A percentile compares a stretch with the other conserved stretches of the same genome.
phyloP scores from a whole-genome alignment of 1,140 invertebrate genomes.

The Cheumatopsyche charites region DNA sequence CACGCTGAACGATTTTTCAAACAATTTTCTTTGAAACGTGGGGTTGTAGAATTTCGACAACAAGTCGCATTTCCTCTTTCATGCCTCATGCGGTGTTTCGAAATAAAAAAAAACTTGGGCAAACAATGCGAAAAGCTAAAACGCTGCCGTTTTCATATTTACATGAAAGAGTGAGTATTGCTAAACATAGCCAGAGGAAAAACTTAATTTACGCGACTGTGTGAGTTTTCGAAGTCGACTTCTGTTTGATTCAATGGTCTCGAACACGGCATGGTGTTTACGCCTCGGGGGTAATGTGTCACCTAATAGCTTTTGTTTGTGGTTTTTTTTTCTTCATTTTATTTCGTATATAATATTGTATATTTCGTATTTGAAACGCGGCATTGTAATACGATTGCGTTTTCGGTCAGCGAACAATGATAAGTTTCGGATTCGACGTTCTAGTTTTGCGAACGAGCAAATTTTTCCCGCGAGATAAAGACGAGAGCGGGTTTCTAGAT shows the following conservation, averaged over 20 bases:
- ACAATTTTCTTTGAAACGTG: neutral
- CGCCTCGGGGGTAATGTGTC: neutral
- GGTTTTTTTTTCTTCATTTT: no score
- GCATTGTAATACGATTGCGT: no score
- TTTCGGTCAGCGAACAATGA: no score
- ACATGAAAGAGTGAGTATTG: constrained; percentile 46
- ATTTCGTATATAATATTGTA: no score
- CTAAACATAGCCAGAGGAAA: constrained; percentile 43
- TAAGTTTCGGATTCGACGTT: no score
- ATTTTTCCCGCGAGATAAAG: no score
- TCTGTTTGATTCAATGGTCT: constrained; percentile 38
- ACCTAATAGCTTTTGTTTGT: no score
- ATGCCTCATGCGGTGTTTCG: constrained; percentile 4
- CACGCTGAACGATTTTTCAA: neutral
- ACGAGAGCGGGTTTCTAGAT: no score
- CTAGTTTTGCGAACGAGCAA: no score
- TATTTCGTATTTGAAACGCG: no score
- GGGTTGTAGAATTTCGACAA: constrained; percentile 7
- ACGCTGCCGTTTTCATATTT: constrained; percentile 33
- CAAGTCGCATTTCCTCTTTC: constrained; percentile 13
- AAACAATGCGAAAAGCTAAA: constrained; percentile 28
- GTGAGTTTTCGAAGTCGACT: constrained; percentile 20
- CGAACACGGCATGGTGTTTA: constrained; percentile 38
- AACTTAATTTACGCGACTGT: constrained; percentile 43
- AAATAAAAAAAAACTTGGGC: neutral